These are phyloP conservation scores for Plebejus melissa DNA, from an alignment of 2,888 invertebrate genomes.

Conservation along the genomic window DNA sequence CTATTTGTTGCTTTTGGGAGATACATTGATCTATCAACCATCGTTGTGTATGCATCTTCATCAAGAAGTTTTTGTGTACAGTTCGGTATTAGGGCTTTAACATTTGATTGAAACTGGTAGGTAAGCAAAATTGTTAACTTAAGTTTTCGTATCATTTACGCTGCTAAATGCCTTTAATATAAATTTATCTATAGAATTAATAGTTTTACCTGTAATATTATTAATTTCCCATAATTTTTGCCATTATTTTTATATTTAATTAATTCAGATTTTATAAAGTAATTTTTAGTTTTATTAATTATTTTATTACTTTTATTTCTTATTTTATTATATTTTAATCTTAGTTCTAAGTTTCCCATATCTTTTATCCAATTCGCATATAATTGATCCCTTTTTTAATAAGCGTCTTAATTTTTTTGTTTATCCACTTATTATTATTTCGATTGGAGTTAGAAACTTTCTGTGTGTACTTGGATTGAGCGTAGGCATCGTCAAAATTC, in stretches of 20 bases:
- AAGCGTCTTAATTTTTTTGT: not conserved
- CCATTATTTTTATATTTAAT: not conserved
- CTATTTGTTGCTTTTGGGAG: too few species aligned
- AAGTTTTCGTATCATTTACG: too few species aligned
- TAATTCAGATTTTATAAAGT: not conserved
- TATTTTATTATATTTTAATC: not conserved
- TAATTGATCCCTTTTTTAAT: not conserved
- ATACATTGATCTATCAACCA: too few species aligned
- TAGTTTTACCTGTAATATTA: not conserved
- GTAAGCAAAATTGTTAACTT: too few species aligned
- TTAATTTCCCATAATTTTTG: not conserved
- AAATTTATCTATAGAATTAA: too few species aligned
- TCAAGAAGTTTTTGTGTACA: too few species aligned
- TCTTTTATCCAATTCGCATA: not conserved
- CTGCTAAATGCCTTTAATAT: too few species aligned
- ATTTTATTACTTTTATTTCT: not conserved
- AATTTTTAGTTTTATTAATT: not conserved
- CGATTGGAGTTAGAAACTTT: not conserved
- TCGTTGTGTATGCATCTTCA: too few species aligned
- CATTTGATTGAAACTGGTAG: too few species aligned
- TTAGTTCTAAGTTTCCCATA: not conserved
- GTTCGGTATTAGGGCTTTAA: too few species aligned
- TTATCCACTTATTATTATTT: not conserved
- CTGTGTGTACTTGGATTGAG: too few species aligned
- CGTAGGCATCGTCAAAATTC: too few species aligned